Conservation (phyloP, 1,140 invertebrate species). For the Vanessa tameamea region DNA sequence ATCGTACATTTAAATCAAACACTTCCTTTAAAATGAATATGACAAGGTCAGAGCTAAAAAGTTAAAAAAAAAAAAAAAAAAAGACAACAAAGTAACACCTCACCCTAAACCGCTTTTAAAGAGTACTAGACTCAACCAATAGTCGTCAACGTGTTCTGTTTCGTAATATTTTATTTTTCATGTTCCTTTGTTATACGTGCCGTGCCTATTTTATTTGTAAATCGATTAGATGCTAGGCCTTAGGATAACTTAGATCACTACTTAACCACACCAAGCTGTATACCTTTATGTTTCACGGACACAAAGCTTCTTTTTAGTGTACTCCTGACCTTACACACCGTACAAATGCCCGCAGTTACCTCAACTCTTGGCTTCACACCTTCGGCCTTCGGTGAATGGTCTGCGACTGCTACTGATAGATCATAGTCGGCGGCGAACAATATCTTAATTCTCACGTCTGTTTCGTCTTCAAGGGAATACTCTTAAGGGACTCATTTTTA, state of each 20-base stretch:
- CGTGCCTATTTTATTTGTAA: slow-evolving; percentile 77
- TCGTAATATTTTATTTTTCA: slow-evolving; percentile 56
- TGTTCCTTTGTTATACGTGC: slow-evolving; percentile 70
- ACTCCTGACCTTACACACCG: slow-evolving; percentile 79
- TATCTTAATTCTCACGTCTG: slow-evolving; percentile 63
- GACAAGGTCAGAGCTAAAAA: slow-evolving; percentile 18
- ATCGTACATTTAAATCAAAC: slow-evolving; percentile 23
- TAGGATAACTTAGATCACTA: slow-evolving; percentile 78
- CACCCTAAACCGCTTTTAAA: slow-evolving; percentile 70
- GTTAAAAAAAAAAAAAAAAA: slow-evolving; percentile 22
- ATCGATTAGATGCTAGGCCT: slow-evolving; percentile 78
- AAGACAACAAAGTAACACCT: slow-evolving; percentile 54
- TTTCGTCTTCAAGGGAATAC: slow-evolving; percentile 62
- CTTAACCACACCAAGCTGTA: slow-evolving; percentile 78
- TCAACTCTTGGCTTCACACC: slow-evolving; percentile 79
- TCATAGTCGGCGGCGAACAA: slow-evolving; percentile 66
- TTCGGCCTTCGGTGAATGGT: slow-evolving; percentile 73
- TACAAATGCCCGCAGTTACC: slow-evolving; percentile 80
- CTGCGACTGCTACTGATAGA: slow-evolving; percentile 65
- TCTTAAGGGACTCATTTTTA: slow-evolving; percentile 55
- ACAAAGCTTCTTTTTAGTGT: slow-evolving; percentile 79
- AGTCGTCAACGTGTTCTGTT: slow-evolving; percentile 76
- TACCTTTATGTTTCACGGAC: slow-evolving; percentile 78
- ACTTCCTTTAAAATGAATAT: slow-evolving; percentile 11
- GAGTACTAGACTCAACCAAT: slow-evolving; percentile 77